Evolutionary conservation across 1,140 invertebrate genomes (phyloP).

Genomic region (Rhynchophorus ferrugineus): DNA sequence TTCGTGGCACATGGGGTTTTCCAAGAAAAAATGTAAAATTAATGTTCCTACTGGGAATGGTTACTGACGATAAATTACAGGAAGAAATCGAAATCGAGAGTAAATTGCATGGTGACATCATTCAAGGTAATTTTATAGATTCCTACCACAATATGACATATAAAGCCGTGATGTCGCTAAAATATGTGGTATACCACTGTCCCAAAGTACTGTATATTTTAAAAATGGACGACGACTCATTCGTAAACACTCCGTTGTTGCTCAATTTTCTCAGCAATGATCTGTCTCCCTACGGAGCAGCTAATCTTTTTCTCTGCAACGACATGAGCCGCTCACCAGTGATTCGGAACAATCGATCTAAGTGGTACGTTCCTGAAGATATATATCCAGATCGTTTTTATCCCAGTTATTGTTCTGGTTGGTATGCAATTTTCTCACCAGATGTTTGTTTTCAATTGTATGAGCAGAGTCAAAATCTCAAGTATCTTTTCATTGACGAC

Average conservation of each 20-base stretch:
- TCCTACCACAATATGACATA: slow-evolving; percentile 79
- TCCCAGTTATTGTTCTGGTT: slow-evolving; percentile 60
- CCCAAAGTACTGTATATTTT: slow-evolving; percentile 59
- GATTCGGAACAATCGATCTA: slow-evolving; percentile 58
- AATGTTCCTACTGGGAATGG: slow-evolving; percentile 60
- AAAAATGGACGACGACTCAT: slow-evolving; percentile 72
- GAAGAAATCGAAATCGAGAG: slow-evolving; percentile 53
- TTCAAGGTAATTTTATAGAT: slow-evolving; percentile 72
- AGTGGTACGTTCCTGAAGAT: slow-evolving; percentile 64
- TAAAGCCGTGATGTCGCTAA: slow-evolving; percentile 75
- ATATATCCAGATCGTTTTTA: slow-evolving; percentile 60
- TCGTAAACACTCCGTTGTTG: slow-evolving; percentile 61
- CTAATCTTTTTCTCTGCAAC: slow-evolving; percentile 51
- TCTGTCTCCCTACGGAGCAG: slow-evolving; percentile 42
- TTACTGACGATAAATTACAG: slow-evolving; percentile 39
- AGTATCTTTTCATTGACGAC: slow-evolving; percentile 75
- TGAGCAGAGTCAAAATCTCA: slow-evolving; percentile 13
- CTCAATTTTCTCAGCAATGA: slow-evolving; percentile 51
- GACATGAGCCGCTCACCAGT: slow-evolving; percentile 42
- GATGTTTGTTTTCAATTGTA: slow-evolving; percentile 55
- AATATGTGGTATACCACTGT: slow-evolving; percentile 67
- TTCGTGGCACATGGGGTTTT: slow-evolving; percentile 62
- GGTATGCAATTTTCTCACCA: slow-evolving; percentile 62
- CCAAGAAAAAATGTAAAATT: slow-evolving; percentile 40
- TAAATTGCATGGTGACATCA: slow-evolving; percentile 55